phyloP scores from a whole-genome alignment of 2,888 invertebrate species.

The Bombylius major region DNA sequence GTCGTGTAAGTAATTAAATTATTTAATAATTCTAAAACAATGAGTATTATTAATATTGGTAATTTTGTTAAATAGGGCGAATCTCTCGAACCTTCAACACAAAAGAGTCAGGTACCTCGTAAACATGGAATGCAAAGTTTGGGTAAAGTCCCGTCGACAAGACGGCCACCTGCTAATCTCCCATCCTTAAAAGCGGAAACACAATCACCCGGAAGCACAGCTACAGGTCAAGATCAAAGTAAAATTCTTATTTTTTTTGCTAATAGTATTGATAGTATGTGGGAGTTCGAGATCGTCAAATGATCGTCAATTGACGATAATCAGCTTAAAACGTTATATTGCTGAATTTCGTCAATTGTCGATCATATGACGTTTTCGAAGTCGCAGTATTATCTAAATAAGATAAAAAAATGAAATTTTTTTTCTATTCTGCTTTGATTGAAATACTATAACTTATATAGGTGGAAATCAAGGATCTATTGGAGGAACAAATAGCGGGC shows the following conservation, averaged over 20 bases:
- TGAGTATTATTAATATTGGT: slow-evolving; percentile 4
- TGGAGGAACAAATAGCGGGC: slow-evolving; percentile 11
- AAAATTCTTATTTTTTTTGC: neutral
- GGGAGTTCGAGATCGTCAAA: no score
- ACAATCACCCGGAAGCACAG: slow-evolving; percentile 31
- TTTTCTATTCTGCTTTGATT: no score
- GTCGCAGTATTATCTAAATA: no score
- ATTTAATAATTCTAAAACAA: slow-evolving; percentile 1
- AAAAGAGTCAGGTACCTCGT: slow-evolving; percentile 79
- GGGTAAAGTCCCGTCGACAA: slow-evolving; percentile 96
- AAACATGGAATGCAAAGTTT: slow-evolving; percentile 99
- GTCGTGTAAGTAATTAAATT: slow-evolving; percentile 49
- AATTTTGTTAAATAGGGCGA: slow-evolving; percentile 50
- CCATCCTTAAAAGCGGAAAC: slow-evolving; percentile 97
- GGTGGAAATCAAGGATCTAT: slow-evolving; percentile 10
- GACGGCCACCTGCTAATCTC: slow-evolving; percentile 96
- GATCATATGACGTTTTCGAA: no score
- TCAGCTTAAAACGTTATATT: no score
- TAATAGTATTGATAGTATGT: no score
- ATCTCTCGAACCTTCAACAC: slow-evolving; percentile 75
- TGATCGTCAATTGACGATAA: no score
- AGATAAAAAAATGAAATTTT: no score
- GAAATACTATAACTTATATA: neutral
- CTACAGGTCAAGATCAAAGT: slow-evolving; percentile 9
- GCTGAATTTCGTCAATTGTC: no score